phyloP scores from a whole-genome alignment of 1,140 invertebrate genomes.

The Ceratoteleas bidentatus region DNA sequence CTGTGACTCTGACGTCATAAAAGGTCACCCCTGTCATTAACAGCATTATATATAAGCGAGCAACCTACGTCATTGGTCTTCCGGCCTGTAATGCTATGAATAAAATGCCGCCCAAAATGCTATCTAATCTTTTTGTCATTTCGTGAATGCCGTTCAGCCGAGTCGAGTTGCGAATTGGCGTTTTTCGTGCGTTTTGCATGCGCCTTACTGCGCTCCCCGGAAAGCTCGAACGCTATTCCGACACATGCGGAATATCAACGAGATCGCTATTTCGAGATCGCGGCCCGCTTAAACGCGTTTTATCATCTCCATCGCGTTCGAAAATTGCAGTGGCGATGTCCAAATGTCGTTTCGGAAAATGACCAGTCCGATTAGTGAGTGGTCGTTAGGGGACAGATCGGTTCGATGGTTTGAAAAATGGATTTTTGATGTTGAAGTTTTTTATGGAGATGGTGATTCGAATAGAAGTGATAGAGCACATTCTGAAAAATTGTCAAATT shows the following conservation, averaged over 20 bases:
- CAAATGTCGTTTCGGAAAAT: no score
- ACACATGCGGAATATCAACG: constrained; percentile 30
- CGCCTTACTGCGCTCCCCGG: neutral
- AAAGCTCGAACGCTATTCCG: constrained; percentile 2
- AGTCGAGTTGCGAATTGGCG: constrained; percentile 2
- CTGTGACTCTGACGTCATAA: constrained; percentile 23
- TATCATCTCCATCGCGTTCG: no score
- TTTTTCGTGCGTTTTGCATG: constrained; percentile 9
- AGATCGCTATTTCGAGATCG: constrained; percentile 2
- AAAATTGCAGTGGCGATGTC: no score
- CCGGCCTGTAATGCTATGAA: neutral
- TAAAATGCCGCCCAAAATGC: constrained; percentile 1
- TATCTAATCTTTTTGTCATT: constrained; percentile 29
- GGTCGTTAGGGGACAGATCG: no score
- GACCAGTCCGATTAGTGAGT: no score
- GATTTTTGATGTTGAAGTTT: no score
- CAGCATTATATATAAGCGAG: constrained; percentile 7
- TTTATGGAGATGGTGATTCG: no score
- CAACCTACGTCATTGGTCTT: constrained; percentile 9
- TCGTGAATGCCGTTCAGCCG: constrained; percentile 5
- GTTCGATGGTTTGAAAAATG: no score
- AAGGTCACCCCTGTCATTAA: constrained; percentile 17
- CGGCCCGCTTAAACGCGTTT: neutral
- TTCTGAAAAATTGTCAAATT: no score
- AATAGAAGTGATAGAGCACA: no score